Evolutionary conservation across 2,113 vertebrate genomes (phyloP), one percentile per base, ranked within the genome.

Genomic region (Chloropsis hardwickii): DNA sequence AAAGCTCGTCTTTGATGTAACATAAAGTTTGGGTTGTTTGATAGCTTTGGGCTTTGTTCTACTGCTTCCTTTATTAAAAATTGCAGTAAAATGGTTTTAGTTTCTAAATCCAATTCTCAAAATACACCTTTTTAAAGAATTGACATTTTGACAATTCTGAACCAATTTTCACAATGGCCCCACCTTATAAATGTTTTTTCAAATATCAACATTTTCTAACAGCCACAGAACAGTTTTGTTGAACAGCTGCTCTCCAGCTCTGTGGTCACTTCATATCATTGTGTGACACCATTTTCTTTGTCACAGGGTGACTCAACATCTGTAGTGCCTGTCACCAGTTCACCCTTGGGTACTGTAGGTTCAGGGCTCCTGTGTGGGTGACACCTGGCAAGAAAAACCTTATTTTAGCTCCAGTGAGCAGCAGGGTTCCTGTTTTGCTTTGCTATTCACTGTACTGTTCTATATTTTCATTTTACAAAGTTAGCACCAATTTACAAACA

Each of bases 221-320:
- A 79, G 51, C 33, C 56, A 33, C 24, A 22, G 27, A 56, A 15
- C 24, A 72, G 33, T 69, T 86, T 45, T 54, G 37, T 28, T 86
- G 62, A 39, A 50, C 53, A 37, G 29, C 37, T 92, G 12, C 61
- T 85, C 27, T 48, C 40, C 1, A 1, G 22, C 37, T 73, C 20
- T 60, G 3, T 31, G 12, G 10, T 71, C 10, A 12, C 29, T 79
- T 67, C 5, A 0, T 47, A 35, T 42, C 51, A 21, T 12, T 5
- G 23, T 78, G 73, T 14, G 25, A 31, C n/a, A 45, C 7, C 29
- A 5, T 76, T 71, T 82, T 53, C 23, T 65, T 44, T 66, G 62
- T 82, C 3, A 1, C 39, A 42, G 10, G 0, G 0, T 33, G 20
- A 83, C 71, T 70, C 47, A 35, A 2, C 28, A 47, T 22, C 50